Percentiles rank a stretch among this genome's conserved stretches.
Evolutionary conservation across 2,113 vertebrate species (phyloP).

Genomic region (Phalacrocorax carbo): DNA sequence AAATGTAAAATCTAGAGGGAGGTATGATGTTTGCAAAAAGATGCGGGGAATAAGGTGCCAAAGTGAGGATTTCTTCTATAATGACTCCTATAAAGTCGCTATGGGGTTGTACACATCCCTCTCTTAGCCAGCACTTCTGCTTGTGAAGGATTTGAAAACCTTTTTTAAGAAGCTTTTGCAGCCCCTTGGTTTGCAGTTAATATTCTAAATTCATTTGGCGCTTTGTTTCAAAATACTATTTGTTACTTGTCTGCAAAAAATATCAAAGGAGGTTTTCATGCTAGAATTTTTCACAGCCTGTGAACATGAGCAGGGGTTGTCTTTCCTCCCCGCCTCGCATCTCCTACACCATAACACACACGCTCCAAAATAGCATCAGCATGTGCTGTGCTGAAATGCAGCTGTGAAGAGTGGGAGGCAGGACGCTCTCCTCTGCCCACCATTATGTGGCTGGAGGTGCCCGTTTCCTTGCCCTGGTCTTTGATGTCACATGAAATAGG

Average conservation of each 20-base stretch:
- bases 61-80: not conserved
- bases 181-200: not conserved
- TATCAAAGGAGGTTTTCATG: not conserved
- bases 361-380: constrained; percentile 31
- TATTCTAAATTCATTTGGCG: not conserved
- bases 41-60: not conserved
- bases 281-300: not conserved
- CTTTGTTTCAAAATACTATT: not conserved
- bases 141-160: not conserved
- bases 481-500: not conserved
- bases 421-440: not conserved
- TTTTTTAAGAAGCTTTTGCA: not conserved
- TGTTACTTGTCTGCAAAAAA: not conserved
- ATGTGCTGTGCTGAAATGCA: constrained; percentile 4
- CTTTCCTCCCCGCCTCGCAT: constrained; percentile 24
- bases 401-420: not conserved
- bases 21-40: not conserved
- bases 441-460: not conserved
- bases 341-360: constrained; percentile 21
- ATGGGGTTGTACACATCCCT: not conserved
- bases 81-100: not conserved
- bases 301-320: constrained; percentile 44
- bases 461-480: not conserved
- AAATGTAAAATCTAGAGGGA: not conserved
- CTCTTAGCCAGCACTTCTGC: not conserved